Evolutionary conservation across 2,888 invertebrate genomes (phyloP).

Genomic region (Plusia festucae): DNA sequence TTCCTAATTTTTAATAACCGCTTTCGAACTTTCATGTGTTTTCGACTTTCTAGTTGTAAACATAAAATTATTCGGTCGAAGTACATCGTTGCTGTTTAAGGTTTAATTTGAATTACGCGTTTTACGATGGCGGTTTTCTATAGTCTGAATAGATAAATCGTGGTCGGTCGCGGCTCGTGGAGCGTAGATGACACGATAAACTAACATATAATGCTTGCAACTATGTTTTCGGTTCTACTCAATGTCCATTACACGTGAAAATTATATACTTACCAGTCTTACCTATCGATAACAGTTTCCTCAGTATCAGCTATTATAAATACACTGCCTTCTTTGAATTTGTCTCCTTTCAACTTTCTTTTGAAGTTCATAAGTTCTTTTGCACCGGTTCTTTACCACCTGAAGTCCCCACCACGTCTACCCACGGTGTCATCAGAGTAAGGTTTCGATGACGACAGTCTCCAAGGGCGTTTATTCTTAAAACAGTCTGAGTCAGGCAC

Average conservation of each 20-base stretch:
- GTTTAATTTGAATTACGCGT: slow-evolving; percentile 57
- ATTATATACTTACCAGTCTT: not conserved
- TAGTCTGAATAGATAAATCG: slow-evolving; percentile 54
- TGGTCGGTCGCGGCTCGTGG: slow-evolving; percentile 51
- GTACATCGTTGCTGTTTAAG: slow-evolving; percentile 58
- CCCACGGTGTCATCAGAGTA: slow-evolving; percentile 26
- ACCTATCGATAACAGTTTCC: not conserved
- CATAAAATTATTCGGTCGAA: slow-evolving; percentile 67
- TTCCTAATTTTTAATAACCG: slow-evolving; percentile 68
- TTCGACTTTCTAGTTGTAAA: slow-evolving; percentile 82
- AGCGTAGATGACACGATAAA: slow-evolving; percentile 56
- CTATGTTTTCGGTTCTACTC: slow-evolving; percentile 49
- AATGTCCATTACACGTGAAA: slow-evolving; percentile 24
- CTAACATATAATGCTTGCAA: slow-evolving; percentile 36
- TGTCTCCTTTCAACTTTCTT: not conserved
- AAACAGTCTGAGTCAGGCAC: slow-evolving; percentile 75
- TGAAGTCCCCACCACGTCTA: slow-evolving; percentile 15
- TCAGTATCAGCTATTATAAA: not conserved
- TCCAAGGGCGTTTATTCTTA: slow-evolving; percentile 62
- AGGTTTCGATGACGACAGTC: slow-evolving; percentile 55
- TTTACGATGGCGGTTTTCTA: slow-evolving; percentile 58
- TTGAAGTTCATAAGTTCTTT: not conserved
- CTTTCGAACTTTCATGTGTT: slow-evolving; percentile 68
- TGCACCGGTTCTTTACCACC: not conserved
- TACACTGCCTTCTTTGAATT: not conserved